phyloP scores from a whole-genome alignment of 2,888 invertebrate species.

The Scaptomyza parva region DNA sequence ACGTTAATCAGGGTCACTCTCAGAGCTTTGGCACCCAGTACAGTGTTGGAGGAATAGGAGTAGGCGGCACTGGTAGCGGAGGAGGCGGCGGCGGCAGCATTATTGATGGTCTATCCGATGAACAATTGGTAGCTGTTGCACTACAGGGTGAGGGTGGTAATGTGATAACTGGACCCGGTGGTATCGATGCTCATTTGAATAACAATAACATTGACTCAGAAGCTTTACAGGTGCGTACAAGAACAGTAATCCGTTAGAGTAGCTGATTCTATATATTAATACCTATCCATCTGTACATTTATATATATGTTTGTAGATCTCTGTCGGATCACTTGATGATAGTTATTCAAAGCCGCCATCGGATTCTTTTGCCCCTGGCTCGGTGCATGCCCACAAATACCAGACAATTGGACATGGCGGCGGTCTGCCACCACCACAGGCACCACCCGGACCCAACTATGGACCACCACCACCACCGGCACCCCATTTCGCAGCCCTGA shows the following conservation, averaged over 20 bases:
- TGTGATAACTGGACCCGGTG: constrained; percentile 58
- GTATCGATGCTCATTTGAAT: constrained; percentile 65
- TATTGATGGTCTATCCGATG: constrained; percentile 80
- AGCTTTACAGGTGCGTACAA: constrained; percentile 58
- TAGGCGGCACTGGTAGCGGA: constrained; percentile 10
- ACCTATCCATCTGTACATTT: neutral
- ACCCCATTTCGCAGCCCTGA: constrained; percentile 48
- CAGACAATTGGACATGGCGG: constrained; percentile 60
- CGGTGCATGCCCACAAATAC: constrained; percentile 74
- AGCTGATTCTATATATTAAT: too few species aligned
- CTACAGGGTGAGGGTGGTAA: constrained; percentile 70
- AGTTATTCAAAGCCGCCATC: constrained; percentile 84
- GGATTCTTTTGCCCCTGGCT: constrained; percentile 85
- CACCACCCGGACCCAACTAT: constrained; percentile 27
- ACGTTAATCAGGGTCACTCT: constrained; percentile 67
- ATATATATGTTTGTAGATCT: constrained; percentile 45
- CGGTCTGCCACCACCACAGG: constrained; percentile 83
- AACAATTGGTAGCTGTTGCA: constrained; percentile 83
- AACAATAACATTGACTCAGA: constrained; percentile 68
- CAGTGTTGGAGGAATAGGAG: constrained; percentile 31
- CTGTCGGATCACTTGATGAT: constrained; percentile 83
- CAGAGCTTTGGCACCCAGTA: constrained; percentile 52
- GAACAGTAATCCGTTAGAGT: neutral
- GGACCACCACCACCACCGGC: constrained; percentile 62
- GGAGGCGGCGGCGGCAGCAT: constrained; percentile 38